Evolutionary conservation across 1,140 invertebrate species (phyloP).

Genomic region (Drosophila watanabei): DNA sequence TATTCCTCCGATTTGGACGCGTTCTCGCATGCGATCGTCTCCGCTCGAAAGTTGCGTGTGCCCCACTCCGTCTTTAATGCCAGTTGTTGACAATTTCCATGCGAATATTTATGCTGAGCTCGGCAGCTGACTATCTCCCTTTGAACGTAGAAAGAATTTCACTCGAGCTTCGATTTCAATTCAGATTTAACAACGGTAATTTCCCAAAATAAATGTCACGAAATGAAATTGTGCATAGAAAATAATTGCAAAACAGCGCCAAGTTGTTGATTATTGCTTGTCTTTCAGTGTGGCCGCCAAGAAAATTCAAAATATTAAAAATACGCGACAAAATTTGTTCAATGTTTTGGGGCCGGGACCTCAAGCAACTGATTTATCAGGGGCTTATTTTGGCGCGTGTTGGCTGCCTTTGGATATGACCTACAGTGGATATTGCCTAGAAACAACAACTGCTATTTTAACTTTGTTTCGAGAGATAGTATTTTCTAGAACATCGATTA

Average conservation of each 20-base stretch:
- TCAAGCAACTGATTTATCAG: constrained; percentile 34
- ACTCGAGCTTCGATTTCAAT: neutral
- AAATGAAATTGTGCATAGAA: constrained; percentile 28
- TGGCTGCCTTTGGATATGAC: constrained; percentile 2
- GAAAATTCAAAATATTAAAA: constrained; percentile 30
- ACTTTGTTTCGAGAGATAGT: neutral
- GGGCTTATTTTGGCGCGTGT: constrained; percentile 37
- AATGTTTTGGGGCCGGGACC: constrained; percentile 27
- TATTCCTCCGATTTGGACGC: constrained; percentile 57
- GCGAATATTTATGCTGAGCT: constrained; percentile 40
- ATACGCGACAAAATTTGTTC: constrained; percentile 15
- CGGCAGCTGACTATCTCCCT: constrained; percentile 50
- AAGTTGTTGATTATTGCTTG: constrained; percentile 35
- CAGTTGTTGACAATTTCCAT: constrained; percentile 59
- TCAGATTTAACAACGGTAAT: constrained; percentile 47
- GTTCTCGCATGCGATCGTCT: constrained; percentile 55
- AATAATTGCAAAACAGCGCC: constrained; percentile 34
- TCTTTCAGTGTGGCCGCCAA: constrained; percentile 37
- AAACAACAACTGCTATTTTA: neutral
- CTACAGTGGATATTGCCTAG: neutral
- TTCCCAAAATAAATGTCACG: constrained; percentile 3
- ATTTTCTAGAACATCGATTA: neutral
- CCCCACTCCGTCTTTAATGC: constrained; percentile 47
- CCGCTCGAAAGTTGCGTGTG: constrained; percentile 10
- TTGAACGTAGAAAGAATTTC: constrained; percentile 1